Conservation (phyloP, 2,888 invertebrate species). For the Noctua janthina region DNA sequence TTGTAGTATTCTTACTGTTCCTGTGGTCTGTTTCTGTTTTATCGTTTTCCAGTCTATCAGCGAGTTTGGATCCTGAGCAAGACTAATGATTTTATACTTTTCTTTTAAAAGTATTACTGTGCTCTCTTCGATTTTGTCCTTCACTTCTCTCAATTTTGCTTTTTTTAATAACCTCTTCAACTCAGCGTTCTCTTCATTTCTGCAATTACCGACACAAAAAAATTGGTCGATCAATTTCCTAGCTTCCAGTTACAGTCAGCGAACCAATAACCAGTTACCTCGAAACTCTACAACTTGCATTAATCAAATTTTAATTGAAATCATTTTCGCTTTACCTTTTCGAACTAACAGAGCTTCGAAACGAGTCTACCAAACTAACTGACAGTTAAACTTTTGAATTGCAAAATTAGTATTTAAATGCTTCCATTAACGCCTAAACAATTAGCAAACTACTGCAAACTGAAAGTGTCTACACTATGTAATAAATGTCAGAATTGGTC, state of each 20-base stretch:
- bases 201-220: background rate
- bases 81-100: too few relatives aligned
- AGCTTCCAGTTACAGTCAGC: background rate
- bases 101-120: background rate
- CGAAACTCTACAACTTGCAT: conserved; percentile 8
- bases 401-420: conserved; percentile 47
- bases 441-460: conserved; percentile 39
- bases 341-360: conserved; percentile 8
- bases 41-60: background rate
- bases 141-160: background rate
- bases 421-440: conserved; percentile 45
- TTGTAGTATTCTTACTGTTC: background rate
- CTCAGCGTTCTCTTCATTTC: background rate
- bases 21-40: background rate
- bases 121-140: background rate
- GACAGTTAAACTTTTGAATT: conserved; percentile 39
- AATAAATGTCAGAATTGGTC: conserved; percentile 37
- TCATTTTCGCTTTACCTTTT: conserved; percentile 29
- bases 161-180: too few relatives aligned
- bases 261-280: conserved; percentile 1
- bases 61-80: background rate
- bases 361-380: conserved; percentile 32
- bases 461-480: conserved; percentile 37
- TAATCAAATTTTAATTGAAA: conserved; percentile 26
- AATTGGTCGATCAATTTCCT: background rate